Conservation (phyloP, 1,140 invertebrate species). For the Drosophila novamexicana region DNA sequence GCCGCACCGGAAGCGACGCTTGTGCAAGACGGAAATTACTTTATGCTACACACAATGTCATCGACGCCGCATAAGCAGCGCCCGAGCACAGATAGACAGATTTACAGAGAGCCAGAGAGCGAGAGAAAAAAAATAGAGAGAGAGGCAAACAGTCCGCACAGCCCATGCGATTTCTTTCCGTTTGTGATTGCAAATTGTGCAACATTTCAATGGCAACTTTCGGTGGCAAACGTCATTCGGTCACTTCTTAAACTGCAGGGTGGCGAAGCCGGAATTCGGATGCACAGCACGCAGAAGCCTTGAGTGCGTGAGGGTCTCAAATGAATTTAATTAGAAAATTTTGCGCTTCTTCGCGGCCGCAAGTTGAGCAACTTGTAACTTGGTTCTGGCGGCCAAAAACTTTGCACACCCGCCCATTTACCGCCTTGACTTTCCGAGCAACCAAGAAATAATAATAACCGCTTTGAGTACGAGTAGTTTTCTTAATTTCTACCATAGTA, state of each 20-base stretch:
- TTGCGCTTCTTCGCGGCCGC: constrained; percentile 64
- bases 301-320: constrained; percentile 79
- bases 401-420: constrained; percentile 1
- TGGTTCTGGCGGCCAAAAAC: constrained; percentile 46
- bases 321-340: constrained; percentile 84
- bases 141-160: background rate
- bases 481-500: constrained; percentile 70
- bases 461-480: constrained; percentile 65
- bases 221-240: constrained; percentile 20
- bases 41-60: constrained; percentile 84
- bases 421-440: background rate
- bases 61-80: constrained; percentile 81
- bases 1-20: constrained; percentile 81
- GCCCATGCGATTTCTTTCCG: constrained; percentile 39
- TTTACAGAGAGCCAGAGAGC: constrained; percentile 8
- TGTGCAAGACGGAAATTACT: constrained; percentile 83
- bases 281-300: constrained; percentile 63
- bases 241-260: constrained; percentile 34
- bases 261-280: constrained; percentile 41
- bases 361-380: constrained; percentile 58
- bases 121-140: background rate
- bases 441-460: constrained; percentile 65
- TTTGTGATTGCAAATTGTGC: constrained; percentile 42
- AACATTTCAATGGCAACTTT: constrained; percentile 33
- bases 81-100: constrained; percentile 41